Percentiles rank a stretch among this genome's conserved stretches.
These are phyloP conservation scores for Pagrus major DNA, from an alignment of 2,113 vertebrate species.

Conservation along the genomic window DNA sequence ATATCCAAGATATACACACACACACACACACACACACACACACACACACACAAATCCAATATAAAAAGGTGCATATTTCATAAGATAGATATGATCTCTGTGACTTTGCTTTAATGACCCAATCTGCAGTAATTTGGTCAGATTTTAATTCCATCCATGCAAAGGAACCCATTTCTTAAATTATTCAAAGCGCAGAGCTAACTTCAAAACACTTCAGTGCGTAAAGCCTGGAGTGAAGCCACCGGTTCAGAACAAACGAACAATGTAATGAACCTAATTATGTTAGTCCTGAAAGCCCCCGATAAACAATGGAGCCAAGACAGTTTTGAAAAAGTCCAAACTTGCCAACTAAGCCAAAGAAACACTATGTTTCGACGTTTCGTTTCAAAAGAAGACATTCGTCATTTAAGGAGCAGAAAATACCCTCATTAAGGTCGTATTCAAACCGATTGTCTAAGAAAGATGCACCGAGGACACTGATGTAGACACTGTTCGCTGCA, in stretches of 20 bases:
- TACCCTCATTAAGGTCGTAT: neutral
- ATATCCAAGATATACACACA: neutral
- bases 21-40: neutral
- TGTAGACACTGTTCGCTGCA: neutral
- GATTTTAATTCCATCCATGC: slow-evolving; percentile 28
- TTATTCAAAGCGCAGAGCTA: slow-evolving; percentile 56
- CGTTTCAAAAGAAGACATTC: neutral
- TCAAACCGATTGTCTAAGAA: neutral
- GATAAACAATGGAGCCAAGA: slow-evolving; percentile 4
- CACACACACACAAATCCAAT: neutral
- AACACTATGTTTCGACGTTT: neutral
- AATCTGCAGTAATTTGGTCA: slow-evolving; percentile 32
- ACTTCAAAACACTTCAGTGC: slow-evolving; percentile 51
- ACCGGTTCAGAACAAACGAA: slow-evolving; percentile 34
- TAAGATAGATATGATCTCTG: neutral
- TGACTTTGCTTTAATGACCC: slow-evolving; percentile 26
- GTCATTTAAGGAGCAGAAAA: neutral
- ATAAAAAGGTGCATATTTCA: slow-evolving; percentile 18
- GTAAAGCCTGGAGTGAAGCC: slow-evolving; percentile 46
- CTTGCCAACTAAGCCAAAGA: neutral
- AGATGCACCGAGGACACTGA: neutral
- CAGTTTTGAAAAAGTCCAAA: slow-evolving; percentile 18
- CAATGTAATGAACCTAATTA: slow-evolving; percentile 53
- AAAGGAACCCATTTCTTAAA: slow-evolving; percentile 39
- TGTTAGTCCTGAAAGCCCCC: slow-evolving; percentile 31